Base-by-base conservation (phyloP, 2,888 invertebrate genomes). In the Dorcus hopei region DNA sequence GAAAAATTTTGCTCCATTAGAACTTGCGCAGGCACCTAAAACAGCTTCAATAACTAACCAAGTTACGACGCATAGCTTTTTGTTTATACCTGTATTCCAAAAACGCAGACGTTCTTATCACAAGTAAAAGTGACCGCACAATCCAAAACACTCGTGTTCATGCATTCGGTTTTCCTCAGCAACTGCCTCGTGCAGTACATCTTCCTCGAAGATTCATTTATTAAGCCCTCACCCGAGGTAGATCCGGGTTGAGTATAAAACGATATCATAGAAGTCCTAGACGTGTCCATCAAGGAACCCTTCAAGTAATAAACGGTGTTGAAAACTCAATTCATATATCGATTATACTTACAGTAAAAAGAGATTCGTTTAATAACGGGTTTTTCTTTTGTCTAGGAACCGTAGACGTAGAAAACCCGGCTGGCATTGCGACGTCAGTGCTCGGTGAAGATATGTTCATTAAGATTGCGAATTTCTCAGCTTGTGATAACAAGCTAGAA, bases 111-210 rank as follows among this genome's bases (percentile, higher is more conserved):
- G 73, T 90, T 90, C 72, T 87, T 88, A 73, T 91, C 90, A 49
- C 90, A 91, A 72, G 87, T 87, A 75, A 93, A 91, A 2, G 91
- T 90, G 33, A 91, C 84, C 9, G 87, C 87, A 72, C 89, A 89
- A 74, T 92, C 91, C 49, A 91, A 82, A 26, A 87, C 88, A 67
- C 87, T 87, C 11, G 86, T 86, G 75, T 91, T 92, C 70, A 87
- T 82, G 69, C 89, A 88, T 73, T 90, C 88, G 0, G 87, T 87
- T 70, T 87, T 85, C 65, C 86, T 85, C 9, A 86, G 78, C 52
- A 89, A 81, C 43, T 85, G 82, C 42, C 91, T 82, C 63, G 84
- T 82, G 77, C 91, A 91, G 75, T 88, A 89, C 66, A 87, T 83
- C 75, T 87, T 88, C 54, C 76, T 75, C 1, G 71, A 65, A 38